Evolutionary conservation across 2,888 invertebrate species (phyloP).

Genomic region (Caenorhabditis afra): DNA sequence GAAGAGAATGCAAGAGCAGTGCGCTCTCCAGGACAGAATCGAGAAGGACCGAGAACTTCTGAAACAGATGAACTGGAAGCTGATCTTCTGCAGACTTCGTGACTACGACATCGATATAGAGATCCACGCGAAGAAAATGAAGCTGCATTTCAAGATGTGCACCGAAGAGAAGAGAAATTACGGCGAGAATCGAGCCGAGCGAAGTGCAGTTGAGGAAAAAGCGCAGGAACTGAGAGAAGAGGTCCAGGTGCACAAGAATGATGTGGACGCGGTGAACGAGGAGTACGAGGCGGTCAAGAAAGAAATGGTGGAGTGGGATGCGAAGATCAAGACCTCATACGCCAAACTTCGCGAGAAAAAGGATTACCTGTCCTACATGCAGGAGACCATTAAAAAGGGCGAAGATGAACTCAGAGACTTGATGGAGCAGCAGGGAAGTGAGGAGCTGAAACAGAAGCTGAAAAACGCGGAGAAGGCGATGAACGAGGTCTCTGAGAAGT

Average conservation of each 20-base stretch:
- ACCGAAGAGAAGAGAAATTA: conserved; percentile 6
- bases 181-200: not conserved
- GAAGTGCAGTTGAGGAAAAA: conserved; percentile 8
- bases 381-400: not conserved
- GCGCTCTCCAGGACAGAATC: conserved; percentile 13
- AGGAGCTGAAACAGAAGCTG: conserved; percentile 2
- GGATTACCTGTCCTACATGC: not conserved
- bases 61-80: conserved; percentile 27
- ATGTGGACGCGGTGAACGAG: conserved; percentile 10
- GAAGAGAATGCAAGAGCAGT: conserved; percentile 45
- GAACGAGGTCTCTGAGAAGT: conserved; percentile 1
- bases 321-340: not conserved
- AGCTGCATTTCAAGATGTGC: conserved; percentile 8
- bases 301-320: not conserved
- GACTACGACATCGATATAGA: conserved; percentile 31
- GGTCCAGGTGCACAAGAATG: conserved; percentile 8
- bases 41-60: conserved; percentile 2
- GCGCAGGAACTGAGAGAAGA: conserved; percentile 25
- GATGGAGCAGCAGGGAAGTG: conserved; percentile 19
- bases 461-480: not conserved
- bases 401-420: not conserved
- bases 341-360: not conserved
- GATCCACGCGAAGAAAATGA: conserved; percentile 11
- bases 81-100: conserved; percentile 39
- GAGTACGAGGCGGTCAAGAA: not conserved